Evolutionary conservation across 2,113 vertebrate genomes (phyloP), one percentile per base, ranked within the genome.

Genomic region (Phrynocephalus versicolor): DNA sequence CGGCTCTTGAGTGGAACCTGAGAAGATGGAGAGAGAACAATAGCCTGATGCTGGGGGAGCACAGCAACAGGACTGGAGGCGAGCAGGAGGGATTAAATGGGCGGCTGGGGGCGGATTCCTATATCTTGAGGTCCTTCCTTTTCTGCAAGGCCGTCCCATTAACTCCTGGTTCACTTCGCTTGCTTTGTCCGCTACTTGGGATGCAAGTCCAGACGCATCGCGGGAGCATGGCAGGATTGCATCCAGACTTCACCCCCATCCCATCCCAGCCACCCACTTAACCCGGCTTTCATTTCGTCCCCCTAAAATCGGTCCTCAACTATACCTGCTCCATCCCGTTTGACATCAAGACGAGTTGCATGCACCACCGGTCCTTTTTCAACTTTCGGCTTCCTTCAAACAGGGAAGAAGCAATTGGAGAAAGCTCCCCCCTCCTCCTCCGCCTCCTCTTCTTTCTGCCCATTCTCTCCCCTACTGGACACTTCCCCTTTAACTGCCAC

Each of bases 401-500:
- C 16, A 0, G 58, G 10, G 21, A 73, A 80, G 69, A 3, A 72
- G 35, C 84, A 30, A 69, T 64, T 51, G 69, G 57, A 9, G 23
- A 21, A 55, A 73, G 51, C 57, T 55, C 58, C 25, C 84, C 13
- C 41, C 37, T 58, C 16, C n/a, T 77, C 64, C 41, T 67, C 64
- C 35, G 37, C 39, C 77, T 16, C 33, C n/a, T 62, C 57, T n/a
- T 25, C 45, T 45, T 64, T 25, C 41, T 8, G 55, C 55, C 65
- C 21, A 23, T 51, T 51, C 84, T 73, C 84, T 55, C 74, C 39
- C 84, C 70, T 27, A 51, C 45, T 6, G 13, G 5, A 10, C 30
- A 14, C 84, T 41, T 81, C 78, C 84, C 84, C 84, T 86, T 86
- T 86, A 86, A 86, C 14, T 30, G 84, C 70, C 55, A 55, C 69